Evolutionary conservation across 2,797 vertebrate genomes (phyloP).

Genomic region (Ibycter americanus): DNA sequence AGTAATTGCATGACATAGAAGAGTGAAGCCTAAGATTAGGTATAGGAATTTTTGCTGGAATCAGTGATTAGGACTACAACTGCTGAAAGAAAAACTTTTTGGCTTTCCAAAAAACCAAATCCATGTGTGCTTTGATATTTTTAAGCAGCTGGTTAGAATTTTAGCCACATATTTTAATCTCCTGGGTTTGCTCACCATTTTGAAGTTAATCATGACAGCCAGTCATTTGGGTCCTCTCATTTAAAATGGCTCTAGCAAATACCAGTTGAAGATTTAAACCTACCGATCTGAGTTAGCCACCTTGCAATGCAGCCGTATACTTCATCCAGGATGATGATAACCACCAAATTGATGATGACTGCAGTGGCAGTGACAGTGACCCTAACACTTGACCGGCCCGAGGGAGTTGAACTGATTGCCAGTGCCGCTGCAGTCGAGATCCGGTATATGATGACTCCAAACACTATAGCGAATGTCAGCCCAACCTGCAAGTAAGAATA

Average conservation of each 20-base stretch:
- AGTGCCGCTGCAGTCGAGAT: conserved; percentile 91
- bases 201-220: not conserved
- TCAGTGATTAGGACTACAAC: not conserved
- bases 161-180: not conserved
- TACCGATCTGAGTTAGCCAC: conserved; percentile 92
- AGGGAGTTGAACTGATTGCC: conserved; percentile 86
- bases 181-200: not conserved
- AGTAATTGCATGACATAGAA: not conserved
- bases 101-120: not conserved
- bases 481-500: conserved; percentile 75
- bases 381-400: conserved; percentile 86
- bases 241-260: not conserved
- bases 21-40: not conserved
- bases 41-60: not conserved
- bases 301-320: conserved; percentile 88
- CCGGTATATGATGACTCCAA: conserved; percentile 94
- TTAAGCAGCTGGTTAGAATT: not conserved
- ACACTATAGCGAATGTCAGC: conserved; percentile 90
- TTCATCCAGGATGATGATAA: conserved; percentile 96
- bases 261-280: not conserved
- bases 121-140: not conserved
- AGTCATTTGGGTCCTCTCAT: not conserved
- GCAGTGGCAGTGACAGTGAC: conserved; percentile 94
- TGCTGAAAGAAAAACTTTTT: not conserved
- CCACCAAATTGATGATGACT: conserved; percentile 93